Evolutionary conservation across 2,113 vertebrate genomes (phyloP).

Genomic region (Sinocyclocheilus maitianheensis): DNA sequence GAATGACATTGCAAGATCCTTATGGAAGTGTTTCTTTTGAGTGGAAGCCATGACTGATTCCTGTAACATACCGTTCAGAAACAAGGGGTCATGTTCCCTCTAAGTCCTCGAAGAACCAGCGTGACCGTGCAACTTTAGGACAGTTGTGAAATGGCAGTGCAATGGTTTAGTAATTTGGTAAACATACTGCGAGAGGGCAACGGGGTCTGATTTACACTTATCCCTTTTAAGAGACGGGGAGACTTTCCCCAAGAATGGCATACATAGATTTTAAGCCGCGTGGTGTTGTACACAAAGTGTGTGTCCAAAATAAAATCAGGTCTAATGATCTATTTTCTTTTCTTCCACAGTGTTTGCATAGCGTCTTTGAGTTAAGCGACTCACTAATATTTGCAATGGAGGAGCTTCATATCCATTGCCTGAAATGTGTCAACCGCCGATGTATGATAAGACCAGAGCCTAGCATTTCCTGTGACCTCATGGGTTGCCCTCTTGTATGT

Average conservation of each 20-base stretch:
- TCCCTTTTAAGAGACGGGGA: background rate
- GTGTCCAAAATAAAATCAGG: slow-evolving; percentile 42
- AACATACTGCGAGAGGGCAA: slow-evolving; percentile 51
- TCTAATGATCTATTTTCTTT: slow-evolving; percentile 35
- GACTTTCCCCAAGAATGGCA: slow-evolving; percentile 14
- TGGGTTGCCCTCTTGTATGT: slow-evolving; percentile 91
- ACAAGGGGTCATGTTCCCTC: slow-evolving; percentile 53
- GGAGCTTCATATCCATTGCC: slow-evolving; percentile 88
- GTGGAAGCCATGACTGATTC: slow-evolving; percentile 47
- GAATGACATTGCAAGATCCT: slow-evolving; percentile 4
- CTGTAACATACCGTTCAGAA: slow-evolving; percentile 55
- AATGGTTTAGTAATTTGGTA: slow-evolving; percentile 50
- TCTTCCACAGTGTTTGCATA: slow-evolving; percentile 65
- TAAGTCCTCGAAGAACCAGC: slow-evolving; percentile 34
- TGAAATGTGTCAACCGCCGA: slow-evolving; percentile 92
- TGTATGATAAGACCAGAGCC: slow-evolving; percentile 92
- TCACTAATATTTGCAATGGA: slow-evolving; percentile 78
- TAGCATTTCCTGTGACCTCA: slow-evolving; percentile 89
- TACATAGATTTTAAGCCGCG: slow-evolving; percentile 12
- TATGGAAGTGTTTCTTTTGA: slow-evolving; percentile 18
- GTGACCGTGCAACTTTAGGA: slow-evolving; percentile 62
- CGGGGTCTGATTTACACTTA: slow-evolving; percentile 37
- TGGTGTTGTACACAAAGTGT: background rate
- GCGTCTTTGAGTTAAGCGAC: background rate
- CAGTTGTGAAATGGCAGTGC: slow-evolving; percentile 67